Conservation (phyloP, 2,888 invertebrate species). For the Neoaliturus tenellus region DNA sequence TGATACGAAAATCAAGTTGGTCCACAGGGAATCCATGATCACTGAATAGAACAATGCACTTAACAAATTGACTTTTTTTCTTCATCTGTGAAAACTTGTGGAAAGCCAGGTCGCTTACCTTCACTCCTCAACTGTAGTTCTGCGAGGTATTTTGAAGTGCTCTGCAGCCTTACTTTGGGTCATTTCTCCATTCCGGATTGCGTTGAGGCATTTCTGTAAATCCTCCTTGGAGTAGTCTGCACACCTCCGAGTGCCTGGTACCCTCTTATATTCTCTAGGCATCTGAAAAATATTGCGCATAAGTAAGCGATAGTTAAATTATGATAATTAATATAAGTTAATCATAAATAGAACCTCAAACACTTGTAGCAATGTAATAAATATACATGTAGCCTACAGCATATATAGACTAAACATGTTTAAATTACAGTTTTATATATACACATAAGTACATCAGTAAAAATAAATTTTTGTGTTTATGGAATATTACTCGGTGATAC, state of each 20-base stretch:
- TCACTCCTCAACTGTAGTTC: slow-evolving; percentile 58
- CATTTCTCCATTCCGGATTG: slow-evolving; percentile 52
- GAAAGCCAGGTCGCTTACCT: slow-evolving; percentile 46
- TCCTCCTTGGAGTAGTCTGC: neutral
- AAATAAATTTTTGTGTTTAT: no score
- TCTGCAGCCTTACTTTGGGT: slow-evolving; percentile 58
- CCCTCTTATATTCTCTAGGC: neutral
- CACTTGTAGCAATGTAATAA: no score
- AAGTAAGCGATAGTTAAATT: no score
- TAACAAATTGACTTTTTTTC: slow-evolving; percentile 65
- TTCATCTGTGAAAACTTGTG: slow-evolving; percentile 60
- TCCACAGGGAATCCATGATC: slow-evolving; percentile 67
- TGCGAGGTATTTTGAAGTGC: slow-evolving; percentile 58
- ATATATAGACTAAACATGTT: no score
- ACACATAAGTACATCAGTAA: no score
- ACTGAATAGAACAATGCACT: neutral
- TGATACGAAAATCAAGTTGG: slow-evolving; percentile 55
- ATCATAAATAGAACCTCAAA: no score
- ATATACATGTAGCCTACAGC: no score
- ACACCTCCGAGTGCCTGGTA: neutral
- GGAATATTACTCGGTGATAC: no score
- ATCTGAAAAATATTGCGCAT: neutral
- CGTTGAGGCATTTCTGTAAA: slow-evolving; percentile 57
- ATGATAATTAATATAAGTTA: no score
- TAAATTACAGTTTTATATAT: no score